Percentiles rank a stretch among this genome's conserved stretches.
phyloP scores from a whole-genome alignment of 2,888 invertebrate genomes.

The Calephelis perditalis region DNA sequence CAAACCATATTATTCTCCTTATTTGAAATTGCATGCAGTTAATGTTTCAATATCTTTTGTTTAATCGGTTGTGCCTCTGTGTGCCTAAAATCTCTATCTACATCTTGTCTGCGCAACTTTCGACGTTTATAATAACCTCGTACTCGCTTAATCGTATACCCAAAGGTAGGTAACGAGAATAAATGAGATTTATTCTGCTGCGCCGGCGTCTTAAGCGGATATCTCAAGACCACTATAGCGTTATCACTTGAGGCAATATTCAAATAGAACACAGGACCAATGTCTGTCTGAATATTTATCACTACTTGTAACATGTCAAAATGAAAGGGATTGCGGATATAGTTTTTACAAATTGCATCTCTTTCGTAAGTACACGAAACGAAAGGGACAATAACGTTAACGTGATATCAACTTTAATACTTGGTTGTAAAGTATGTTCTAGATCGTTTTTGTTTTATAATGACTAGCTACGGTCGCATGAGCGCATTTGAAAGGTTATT shows the following conservation, averaged over 20 bases:
- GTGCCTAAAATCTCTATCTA: too few species aligned
- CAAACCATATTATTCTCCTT: too few species aligned
- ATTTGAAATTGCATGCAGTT: too few species aligned
- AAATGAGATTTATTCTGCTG: too few species aligned
- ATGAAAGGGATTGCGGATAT: conserved; percentile 63
- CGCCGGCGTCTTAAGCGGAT: background rate
- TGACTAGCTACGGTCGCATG: conserved; percentile 75
- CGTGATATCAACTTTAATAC: conserved; percentile 50
- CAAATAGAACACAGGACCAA: conserved; percentile 33
- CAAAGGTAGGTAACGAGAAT: too few species aligned
- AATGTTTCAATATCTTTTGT: too few species aligned
- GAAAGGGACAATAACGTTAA: conserved; percentile 47
- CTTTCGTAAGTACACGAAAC: conserved; percentile 40
- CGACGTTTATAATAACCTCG: too few species aligned
- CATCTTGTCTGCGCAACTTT: too few species aligned
- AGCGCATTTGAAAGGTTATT: conserved; percentile 60
- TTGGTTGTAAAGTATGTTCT: conserved; percentile 53
- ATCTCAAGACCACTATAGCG: conserved; percentile 38
- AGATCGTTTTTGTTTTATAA: conserved; percentile 52
- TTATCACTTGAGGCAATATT: conserved; percentile 44
- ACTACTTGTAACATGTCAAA: conserved; percentile 65
- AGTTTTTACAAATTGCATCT: conserved; percentile 50
- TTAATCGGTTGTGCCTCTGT: too few species aligned
- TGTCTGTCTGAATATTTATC: conserved; percentile 51
- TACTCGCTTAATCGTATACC: too few species aligned